These are phyloP conservation scores for Proctacanthus coquilletti DNA, from an alignment of 1,140 invertebrate species.

Conservation along the genomic window DNA sequence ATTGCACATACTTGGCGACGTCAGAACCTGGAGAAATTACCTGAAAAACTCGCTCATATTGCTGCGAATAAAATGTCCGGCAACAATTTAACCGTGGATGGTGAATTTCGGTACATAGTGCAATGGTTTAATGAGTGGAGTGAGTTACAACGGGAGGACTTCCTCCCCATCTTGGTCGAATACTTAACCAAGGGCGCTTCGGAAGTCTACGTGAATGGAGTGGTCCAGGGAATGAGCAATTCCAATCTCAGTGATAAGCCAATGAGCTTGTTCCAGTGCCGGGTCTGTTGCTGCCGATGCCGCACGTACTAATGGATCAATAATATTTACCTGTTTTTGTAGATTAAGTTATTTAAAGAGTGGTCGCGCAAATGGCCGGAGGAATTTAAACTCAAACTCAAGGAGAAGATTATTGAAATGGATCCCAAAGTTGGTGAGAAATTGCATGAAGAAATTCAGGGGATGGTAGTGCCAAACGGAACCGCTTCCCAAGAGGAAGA, in stretches of 20 bases:
- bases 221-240: constrained; percentile 50
- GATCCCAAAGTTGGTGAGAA: constrained; percentile 55
- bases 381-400: constrained; percentile 52
- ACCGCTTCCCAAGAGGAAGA: background rate
- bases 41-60: background rate
- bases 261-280: constrained; percentile 74
- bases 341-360: constrained; percentile 70
- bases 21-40: no score
- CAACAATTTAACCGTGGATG: constrained; percentile 33
- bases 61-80: constrained; percentile 16
- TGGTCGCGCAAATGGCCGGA: constrained; percentile 71
- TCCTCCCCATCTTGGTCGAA: constrained; percentile 59
- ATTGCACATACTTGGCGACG: no score
- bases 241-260: constrained; percentile 55
- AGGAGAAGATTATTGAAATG: constrained; percentile 48
- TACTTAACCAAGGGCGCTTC: constrained; percentile 38
- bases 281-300: constrained; percentile 43
- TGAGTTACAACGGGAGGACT: constrained; percentile 69
- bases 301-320: constrained; percentile 1
- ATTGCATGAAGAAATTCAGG: constrained; percentile 42
- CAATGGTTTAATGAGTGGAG: constrained; percentile 85
- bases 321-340: constrained; percentile 14
- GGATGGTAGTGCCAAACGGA: background rate
- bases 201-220: constrained; percentile 48
- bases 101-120: constrained; percentile 59